Conservation (phyloP, 2,888 invertebrate genomes). For the Thereva unica region DNA sequence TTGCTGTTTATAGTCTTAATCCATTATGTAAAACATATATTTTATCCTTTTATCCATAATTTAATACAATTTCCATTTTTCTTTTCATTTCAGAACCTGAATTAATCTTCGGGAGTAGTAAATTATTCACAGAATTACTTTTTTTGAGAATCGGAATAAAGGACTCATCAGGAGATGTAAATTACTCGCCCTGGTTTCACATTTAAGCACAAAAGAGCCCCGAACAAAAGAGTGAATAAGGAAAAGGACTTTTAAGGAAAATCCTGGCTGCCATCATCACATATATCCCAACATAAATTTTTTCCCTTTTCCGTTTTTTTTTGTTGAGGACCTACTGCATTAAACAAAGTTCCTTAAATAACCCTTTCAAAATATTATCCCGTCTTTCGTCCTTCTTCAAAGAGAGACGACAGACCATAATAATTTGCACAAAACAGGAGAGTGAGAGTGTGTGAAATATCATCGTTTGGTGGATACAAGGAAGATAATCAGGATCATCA, state of each 20-base stretch:
- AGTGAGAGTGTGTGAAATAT: neutral
- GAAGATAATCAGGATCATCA: constrained; percentile 23
- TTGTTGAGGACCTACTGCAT: neutral
- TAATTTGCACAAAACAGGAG: neutral
- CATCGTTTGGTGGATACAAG: neutral
- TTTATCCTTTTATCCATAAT: no score
- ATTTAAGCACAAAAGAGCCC: constrained; percentile 13
- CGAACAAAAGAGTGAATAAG: constrained; percentile 1
- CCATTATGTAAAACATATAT: no score
- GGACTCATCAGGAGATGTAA: constrained; percentile 50
- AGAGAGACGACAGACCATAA: no score
- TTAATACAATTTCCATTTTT: neutral
- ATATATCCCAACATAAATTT: no score
- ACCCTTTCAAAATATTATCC: constrained; percentile 9
- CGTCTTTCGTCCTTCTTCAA: no score
- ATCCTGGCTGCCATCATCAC: no score
- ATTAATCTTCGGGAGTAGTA: neutral
- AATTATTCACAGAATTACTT: neutral
- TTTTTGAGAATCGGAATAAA: constrained; percentile 17
- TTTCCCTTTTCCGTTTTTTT: neutral
- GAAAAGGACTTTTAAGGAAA: neutral
- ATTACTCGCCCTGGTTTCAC: constrained; percentile 47
- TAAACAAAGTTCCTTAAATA: constrained; percentile 11
- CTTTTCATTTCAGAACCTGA: constrained; percentile 23
- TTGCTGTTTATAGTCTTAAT: no score